Conservation (phyloP, 2,113 vertebrate species). For the Diadophis punctatus region DNA sequence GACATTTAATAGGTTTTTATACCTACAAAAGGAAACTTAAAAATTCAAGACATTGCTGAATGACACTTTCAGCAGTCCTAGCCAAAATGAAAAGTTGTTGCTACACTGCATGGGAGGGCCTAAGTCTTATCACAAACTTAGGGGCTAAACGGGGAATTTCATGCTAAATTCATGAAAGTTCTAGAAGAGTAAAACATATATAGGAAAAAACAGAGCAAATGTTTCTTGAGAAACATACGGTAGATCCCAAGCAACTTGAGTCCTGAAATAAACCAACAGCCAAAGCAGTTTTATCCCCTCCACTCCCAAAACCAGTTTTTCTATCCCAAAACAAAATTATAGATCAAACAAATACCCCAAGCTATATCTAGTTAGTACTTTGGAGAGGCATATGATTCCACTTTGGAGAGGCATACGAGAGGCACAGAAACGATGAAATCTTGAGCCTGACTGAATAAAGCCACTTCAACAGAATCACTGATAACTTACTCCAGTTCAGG, state of each 20-base stretch:
- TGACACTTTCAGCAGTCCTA: not conserved
- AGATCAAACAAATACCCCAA: too few species aligned
- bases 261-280: not conserved
- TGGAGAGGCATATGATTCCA: too few species aligned
- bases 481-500: too few species aligned
- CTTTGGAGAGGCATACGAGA: too few species aligned
- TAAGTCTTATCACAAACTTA: not conserved
- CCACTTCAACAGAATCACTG: too few species aligned
- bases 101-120: not conserved
- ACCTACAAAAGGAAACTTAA: not conserved
- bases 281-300: too few species aligned
- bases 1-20: not conserved
- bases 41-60: not conserved
- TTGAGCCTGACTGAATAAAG: too few species aligned
- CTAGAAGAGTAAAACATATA: not conserved
- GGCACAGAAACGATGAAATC: too few species aligned
- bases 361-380: too few species aligned
- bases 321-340: too few species aligned
- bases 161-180: not conserved
- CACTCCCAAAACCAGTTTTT: not conserved
- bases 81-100: not conserved
- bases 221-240: too few species aligned
- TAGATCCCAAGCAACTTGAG: not conserved
- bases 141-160: not conserved
- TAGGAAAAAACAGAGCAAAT: not conserved